phyloP scores from a whole-genome alignment of 2,797 vertebrate species.

The Melanotaenia boesemani region DNA sequence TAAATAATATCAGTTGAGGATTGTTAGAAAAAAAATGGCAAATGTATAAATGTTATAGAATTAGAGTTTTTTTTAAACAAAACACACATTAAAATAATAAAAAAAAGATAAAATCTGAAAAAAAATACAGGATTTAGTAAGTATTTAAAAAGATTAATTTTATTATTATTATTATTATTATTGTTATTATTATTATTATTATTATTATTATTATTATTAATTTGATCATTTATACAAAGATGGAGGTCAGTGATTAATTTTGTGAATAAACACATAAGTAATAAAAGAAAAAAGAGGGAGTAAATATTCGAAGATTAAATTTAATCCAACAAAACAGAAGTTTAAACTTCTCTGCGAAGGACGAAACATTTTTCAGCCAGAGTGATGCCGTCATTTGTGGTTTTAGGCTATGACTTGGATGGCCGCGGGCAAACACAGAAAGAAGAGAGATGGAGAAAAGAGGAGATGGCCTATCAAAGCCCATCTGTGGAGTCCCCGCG shows the following conservation, averaged over 20 bases:
- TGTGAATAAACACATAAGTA: background rate
- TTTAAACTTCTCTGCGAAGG: constrained; percentile 43
- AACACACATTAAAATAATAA: background rate
- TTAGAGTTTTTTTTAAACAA: no score
- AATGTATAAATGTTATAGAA: background rate
- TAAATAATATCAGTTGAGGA: background rate
- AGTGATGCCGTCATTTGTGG: constrained; percentile 72
- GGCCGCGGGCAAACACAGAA: constrained; percentile 70
- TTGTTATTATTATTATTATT: no score
- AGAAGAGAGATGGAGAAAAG: constrained; percentile 33
- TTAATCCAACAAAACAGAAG: constrained; percentile 14
- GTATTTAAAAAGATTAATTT: no score
- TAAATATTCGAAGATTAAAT: background rate
- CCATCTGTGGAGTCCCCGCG: constrained; percentile 31
- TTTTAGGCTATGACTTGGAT: constrained; percentile 70
- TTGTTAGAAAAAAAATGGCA: background rate
- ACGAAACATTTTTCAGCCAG: constrained; percentile 46
- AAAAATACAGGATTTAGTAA: no score
- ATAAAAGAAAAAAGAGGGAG: no score
- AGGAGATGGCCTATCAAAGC: constrained; percentile 56
- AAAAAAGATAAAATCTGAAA: no score
- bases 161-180: no score
- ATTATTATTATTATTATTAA: no score
- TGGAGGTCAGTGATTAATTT: background rate
- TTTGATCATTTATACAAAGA: background rate